Evolutionary conservation across 2,888 invertebrate species (phyloP).

Genomic region (Mythimna impura): DNA sequence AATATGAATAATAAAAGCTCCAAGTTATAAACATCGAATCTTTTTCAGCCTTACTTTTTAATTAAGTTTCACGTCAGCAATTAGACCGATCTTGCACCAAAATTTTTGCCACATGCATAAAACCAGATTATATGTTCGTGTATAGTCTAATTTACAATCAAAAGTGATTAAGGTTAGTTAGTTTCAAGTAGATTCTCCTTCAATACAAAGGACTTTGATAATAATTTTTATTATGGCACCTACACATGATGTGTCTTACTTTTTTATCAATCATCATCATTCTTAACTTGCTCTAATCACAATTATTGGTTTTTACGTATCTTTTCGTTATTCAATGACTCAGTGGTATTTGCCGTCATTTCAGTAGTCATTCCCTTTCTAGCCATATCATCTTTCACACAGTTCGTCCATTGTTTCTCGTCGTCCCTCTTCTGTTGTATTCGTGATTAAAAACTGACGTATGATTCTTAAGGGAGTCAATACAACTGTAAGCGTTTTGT

Average conservation of each 20-base stretch:
- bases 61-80: neutral
- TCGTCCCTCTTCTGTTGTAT: neutral
- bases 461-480: neutral
- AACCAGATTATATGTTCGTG: neutral
- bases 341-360: neutral
- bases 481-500: constrained; percentile 50
- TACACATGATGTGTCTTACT: neutral
- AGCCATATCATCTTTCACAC: neutral
- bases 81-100: neutral
- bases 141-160: too few relatives aligned
- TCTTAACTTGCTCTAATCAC: too few relatives aligned
- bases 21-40: too few relatives aligned
- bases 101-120: neutral
- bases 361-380: neutral
- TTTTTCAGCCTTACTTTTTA: too few relatives aligned
- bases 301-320: neutral
- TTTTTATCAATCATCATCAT: neutral
- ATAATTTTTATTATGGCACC: neutral
- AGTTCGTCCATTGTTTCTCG: neutral
- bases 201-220: too few relatives aligned
- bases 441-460: neutral
- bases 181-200: too few relatives aligned
- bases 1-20: too few relatives aligned
- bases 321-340: neutral
- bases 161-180: too few relatives aligned